Base-by-base conservation (phyloP, 2,888 invertebrate genomes). In the Sepiola atlantica region DNA sequence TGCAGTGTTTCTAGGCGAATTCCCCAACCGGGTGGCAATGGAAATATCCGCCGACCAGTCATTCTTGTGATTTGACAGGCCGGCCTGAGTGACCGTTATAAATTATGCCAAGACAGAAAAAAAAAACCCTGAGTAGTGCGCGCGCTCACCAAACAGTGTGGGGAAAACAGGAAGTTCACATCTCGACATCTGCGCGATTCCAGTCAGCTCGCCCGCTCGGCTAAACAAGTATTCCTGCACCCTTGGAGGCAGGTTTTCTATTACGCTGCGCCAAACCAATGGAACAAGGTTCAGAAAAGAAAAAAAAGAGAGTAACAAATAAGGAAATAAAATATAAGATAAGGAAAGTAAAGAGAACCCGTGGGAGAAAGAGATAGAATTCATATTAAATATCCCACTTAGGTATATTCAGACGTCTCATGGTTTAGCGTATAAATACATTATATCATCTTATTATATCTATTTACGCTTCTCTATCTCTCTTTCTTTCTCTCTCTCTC, bases 121-220 rank as follows among this genome's bases (percentile, higher is more conserved):
- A 45, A 45, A 54, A 92, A 45, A 92, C n/a, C 32, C 14, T 55
- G 55, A 54, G 35, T 92, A 55, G n/a, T 28, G 45, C 35, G 55
- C 92, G 20, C 28, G 45, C 45, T 4, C 45, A 45, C 45, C 8
- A 92, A 35, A 92, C 35, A n/a, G 92, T 55, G 55, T 28, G 18
- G 28, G 45, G 14, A 45, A 55, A n/a, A 92, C 55, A 45, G 45
- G 45, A 92, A 55, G 55, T 54, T 92, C 55, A 92, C 92, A 92
- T 35, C 45, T 92, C 35, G 92, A 54, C 92, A 92, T 92, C 45
- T 92, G 45, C 92, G n/a, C 28, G 55, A 92, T 54, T 55, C 55
- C 45, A 55, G 92, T 24, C 45, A 92, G 92, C 55, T 92, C 28
- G 45, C 45, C 92, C 28, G 55, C n/a, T 54, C 92, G 28, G 28